Conservation (phyloP, 2,888 invertebrate genomes). For the Cerastis leucographa region DNA sequence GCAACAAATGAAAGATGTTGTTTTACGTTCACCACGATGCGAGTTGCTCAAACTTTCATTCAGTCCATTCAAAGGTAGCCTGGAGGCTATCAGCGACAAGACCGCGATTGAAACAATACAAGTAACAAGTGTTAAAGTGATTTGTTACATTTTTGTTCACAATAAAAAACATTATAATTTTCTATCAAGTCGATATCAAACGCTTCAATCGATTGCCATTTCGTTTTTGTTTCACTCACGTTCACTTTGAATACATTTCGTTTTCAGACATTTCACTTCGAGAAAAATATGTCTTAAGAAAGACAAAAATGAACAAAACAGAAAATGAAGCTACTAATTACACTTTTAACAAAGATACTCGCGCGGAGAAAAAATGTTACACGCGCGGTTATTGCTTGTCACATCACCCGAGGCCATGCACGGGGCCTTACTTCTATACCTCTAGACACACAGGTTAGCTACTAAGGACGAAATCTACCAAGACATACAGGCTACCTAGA, state of each 20-base stretch:
- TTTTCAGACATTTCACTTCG: neutral
- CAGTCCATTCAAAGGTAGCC: neutral
- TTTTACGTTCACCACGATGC: neutral
- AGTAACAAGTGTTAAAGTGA: neutral
- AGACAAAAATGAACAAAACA: neutral
- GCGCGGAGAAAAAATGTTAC: neutral
- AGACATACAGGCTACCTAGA: conserved; percentile 7
- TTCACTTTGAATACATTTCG: neutral
- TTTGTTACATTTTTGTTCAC: neutral
- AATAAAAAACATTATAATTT: neutral
- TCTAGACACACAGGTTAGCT: neutral
- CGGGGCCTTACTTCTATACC: neutral
- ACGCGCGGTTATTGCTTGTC: neutral
- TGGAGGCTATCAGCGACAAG: neutral
- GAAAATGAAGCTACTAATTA: neutral
- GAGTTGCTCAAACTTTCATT: neutral
- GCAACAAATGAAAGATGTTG: neutral
- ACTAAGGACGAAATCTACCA: conserved; percentile 12
- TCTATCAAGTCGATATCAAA: neutral
- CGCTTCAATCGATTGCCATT: neutral
- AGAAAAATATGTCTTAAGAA: neutral
- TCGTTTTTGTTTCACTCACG: neutral
- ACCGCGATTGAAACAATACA: rapidly evolving
- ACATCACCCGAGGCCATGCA: neutral
- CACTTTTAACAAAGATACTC: neutral